Evolutionary conservation across 2,797 vertebrate species (phyloP).

Genomic region (Neosalanx taihuensis): DNA sequence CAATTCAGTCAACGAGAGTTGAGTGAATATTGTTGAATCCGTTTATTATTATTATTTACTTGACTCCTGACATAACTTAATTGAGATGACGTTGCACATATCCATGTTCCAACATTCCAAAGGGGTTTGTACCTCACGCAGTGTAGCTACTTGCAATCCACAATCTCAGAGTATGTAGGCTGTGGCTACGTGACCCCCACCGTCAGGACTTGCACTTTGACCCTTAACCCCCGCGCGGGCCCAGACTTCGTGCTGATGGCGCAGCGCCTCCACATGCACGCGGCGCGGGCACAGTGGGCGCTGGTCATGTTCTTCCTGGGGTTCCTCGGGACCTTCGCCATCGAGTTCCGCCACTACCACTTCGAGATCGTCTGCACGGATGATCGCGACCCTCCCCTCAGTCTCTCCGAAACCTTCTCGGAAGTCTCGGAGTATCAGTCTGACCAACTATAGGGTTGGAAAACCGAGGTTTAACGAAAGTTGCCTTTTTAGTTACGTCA

Average conservation of each 20-base stretch:
- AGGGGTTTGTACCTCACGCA: neutral
- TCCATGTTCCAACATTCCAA: neutral
- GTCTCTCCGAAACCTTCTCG: slow-evolving; percentile 76
- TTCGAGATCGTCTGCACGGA: slow-evolving; percentile 79
- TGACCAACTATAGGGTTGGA: slow-evolving; percentile 42
- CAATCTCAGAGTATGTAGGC: no score
- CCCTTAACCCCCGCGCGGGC: neutral
- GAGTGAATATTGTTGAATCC: neutral
- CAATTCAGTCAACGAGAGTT: neutral
- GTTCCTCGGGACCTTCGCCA: slow-evolving; percentile 81
- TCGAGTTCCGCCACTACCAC: slow-evolving; percentile 86
- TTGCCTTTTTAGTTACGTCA: no score
- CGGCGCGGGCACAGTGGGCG: slow-evolving; percentile 85
- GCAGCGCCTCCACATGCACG: slow-evolving; percentile 73
- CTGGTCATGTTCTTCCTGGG: slow-evolving; percentile 85
- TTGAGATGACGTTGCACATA: neutral
- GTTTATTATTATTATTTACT: neutral
- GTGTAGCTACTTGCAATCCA: no score
- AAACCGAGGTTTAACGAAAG: neutral
- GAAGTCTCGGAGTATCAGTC: slow-evolving; percentile 73
- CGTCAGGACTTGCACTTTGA: slow-evolving; percentile 24
- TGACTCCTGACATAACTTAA: neutral
- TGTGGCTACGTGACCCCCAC: no score
- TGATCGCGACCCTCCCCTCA: slow-evolving; percentile 78
- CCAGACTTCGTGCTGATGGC: slow-evolving; percentile 79